Conservation (phyloP, 2,888 invertebrate genomes). For the Heliconius aoede region DNA sequence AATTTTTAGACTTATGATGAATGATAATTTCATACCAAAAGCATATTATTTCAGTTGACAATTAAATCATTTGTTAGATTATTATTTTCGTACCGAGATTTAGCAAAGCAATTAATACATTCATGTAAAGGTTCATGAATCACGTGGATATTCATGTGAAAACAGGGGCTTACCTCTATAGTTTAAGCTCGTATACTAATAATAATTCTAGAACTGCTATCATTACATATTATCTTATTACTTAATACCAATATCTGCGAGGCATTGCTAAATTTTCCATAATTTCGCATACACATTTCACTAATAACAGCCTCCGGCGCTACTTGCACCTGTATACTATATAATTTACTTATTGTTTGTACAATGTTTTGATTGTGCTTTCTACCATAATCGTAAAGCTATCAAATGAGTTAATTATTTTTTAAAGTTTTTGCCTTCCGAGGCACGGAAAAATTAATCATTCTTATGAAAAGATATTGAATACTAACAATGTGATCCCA, state of each 20-base stretch:
- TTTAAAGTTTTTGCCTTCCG: too few relatives aligned
- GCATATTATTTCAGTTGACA: background rate
- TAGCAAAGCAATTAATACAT: constrained; percentile 16
- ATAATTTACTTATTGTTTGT: constrained; percentile 3
- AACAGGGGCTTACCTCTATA: background rate
- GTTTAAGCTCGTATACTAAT: constrained; percentile 3
- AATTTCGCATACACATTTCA: background rate
- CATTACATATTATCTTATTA: constrained; percentile 1
- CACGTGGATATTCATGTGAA: constrained; percentile 7
- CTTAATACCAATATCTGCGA: background rate
- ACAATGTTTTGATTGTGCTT: background rate
- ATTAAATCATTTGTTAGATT: background rate
- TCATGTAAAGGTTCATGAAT: constrained; percentile 13
- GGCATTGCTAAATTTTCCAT: background rate
- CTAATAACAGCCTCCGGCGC: background rate
- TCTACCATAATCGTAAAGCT: background rate
- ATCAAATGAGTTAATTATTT: background rate
- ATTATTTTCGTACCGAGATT: background rate
- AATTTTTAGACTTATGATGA: background rate
- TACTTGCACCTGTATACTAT: background rate
- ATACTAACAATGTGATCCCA: background rate
- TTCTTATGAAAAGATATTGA: background rate
- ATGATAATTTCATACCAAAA: background rate
- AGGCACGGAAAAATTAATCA: background rate
- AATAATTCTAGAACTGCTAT: constrained; percentile 11